Percentiles rank a stretch among this genome's conserved stretches.
Conservation (phyloP, 2,113 vertebrate genomes). For the Plotosus lineatus region DNA sequence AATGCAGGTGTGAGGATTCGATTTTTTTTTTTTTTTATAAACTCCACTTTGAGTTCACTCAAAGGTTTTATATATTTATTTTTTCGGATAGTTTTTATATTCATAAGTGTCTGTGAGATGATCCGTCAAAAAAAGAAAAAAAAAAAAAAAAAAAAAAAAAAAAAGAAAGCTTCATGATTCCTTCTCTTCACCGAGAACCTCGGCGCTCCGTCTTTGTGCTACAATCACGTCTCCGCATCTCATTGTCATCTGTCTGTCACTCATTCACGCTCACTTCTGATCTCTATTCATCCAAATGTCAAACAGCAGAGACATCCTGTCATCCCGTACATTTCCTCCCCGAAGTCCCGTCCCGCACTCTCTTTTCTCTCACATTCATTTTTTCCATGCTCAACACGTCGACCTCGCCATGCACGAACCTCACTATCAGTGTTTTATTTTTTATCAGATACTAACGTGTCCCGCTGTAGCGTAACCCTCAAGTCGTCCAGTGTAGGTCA, state of each 20-base stretch:
- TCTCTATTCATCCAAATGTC: constrained; percentile 33
- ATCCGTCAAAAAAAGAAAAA: background rate
- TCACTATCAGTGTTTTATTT: background rate
- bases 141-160: background rate
- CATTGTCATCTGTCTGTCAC: background rate
- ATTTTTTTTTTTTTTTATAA: background rate
- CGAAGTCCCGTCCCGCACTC: background rate
- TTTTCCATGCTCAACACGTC: background rate
- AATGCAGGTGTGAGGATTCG: background rate
- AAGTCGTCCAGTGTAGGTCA: background rate
- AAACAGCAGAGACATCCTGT: constrained; percentile 17
- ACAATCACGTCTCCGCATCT: background rate
- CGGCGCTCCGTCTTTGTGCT: background rate
- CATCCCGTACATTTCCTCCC: background rate
- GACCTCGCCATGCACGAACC: background rate
- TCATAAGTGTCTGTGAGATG: background rate
- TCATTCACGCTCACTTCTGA: background rate
- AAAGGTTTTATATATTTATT: background rate
- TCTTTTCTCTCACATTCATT: background rate
- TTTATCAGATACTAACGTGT: background rate
- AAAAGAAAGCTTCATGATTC: too few species aligned
- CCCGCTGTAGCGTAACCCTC: too few species aligned
- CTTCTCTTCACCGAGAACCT: background rate
- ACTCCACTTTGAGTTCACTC: background rate
- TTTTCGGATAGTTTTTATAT: background rate